phyloP scores from a whole-genome alignment of 2,797 vertebrate species.

The Miichthys miiuy region DNA sequence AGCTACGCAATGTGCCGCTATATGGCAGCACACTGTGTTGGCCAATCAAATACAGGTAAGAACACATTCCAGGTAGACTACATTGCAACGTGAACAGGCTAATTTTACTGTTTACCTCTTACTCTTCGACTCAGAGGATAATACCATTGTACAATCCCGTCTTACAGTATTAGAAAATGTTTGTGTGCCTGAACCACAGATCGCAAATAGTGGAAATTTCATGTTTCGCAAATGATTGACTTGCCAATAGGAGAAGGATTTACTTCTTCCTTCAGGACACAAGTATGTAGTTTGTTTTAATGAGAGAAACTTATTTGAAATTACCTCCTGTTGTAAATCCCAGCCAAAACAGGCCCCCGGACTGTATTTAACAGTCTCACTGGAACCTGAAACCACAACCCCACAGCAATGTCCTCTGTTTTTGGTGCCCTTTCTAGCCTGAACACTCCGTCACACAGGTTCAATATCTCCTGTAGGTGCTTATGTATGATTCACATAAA shows the following conservation, averaged over 20 bases:
- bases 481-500: not conserved
- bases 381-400: not conserved
- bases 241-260: not conserved
- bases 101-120: not conserved
- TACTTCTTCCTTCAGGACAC: not conserved
- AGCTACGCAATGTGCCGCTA: not conserved
- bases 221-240: too few relatives aligned
- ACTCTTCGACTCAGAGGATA: not conserved
- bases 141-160: not conserved
- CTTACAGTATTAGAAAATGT: not conserved
- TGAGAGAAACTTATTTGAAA: not conserved
- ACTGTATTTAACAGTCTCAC: not conserved
- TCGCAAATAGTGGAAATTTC: not conserved
- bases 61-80: not conserved
- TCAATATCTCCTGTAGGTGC: not conserved
- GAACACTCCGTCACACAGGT: not conserved
- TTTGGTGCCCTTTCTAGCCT: not conserved
- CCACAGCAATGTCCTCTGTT: not conserved
- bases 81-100: not conserved
- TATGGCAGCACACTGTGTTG: not conserved
- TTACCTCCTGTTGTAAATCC: not conserved
- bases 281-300: not conserved
- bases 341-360: not conserved
- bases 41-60: not conserved
- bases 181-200: not conserved